Evolutionary conservation across 1,140 invertebrate genomes (phyloP), one percentile per base, ranked within the genome.

Genomic region (Pseudomyrmex concolor): DNA sequence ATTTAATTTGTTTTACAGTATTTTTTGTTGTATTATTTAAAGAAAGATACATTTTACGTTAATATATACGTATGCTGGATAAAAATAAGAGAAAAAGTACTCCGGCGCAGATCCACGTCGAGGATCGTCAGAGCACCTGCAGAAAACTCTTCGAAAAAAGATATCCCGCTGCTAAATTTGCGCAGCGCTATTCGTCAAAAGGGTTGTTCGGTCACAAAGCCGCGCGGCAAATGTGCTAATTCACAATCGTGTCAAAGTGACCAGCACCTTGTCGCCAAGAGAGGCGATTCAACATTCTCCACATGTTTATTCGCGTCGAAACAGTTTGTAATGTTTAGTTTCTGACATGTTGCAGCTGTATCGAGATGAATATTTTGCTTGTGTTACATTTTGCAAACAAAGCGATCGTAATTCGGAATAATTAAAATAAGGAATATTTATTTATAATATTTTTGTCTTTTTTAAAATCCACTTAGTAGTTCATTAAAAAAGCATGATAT

Each of bases 141-240:
- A 43, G 17, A 51, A 48, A 80, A 15, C 0, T 7, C 4, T 7
- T 1, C 15, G 60, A 67, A 76, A 70, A 48, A 50, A 25, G 66
- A 68, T 55, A 17, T 12, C 51, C 72, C 55, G 66, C 15, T 10
- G 78, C 43, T 57, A 87, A 83, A 88, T 85, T 88, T 88, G 67
- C 60, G 66, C 60, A 67, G 50, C 9, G 55, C 19, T 80, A 17
- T 77, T 57, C 17, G 50, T 17, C 22, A 48, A 57, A 88, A 88
- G 77, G 83, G 67, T 88, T 87, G 51, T 15, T 17, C 22, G 63
- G 45, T 19, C 34, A 60, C 48, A 76, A 83, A 64, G 50, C 25
- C n/a, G 34, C 34, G 34, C 34, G 17, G 17, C 45, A 34, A 76
- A 84, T 59, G 64, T 87, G 70, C 74, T 84, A 86, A 86, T 86